Evolutionary conservation across 2,113 vertebrate genomes (phyloP), one percentile per base, ranked within the genome.

Genomic region (Heliornis fulica): DNA sequence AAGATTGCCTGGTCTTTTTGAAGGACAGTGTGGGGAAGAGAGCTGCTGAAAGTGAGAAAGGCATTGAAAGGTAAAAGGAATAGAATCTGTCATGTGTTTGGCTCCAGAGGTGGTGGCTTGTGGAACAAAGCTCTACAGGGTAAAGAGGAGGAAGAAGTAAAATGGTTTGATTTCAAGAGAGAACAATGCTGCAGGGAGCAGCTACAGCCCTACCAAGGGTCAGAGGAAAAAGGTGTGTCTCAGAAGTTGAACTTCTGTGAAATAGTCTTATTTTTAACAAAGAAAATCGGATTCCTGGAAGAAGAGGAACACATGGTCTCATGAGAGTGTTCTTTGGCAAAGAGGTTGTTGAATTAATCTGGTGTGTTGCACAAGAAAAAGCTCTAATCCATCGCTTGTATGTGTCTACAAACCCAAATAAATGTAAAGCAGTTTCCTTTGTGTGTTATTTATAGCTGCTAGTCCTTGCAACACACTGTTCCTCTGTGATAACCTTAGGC

Each of bases 401-500:
- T 41, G 38, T 50, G 50, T 83, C 36, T 54, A 92, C 71, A 77
- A 87, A 86, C 16, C 1, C 84, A 84, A 93, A 80, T 41, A 88
- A 83, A 97, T 86, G 76, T 86, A 94, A 94, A 95, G 11, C 79
- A 59, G 40, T 56, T 80, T 38, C 81, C 70, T 96, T 88, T 94
- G 54, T 93, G 78, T 57, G 83, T 69, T 96, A 86, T 94, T 96
- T 96, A 83, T 88, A 92, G 82, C 86, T 69, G 18, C 20, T 48
- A 43, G 68, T 77, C 54, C 20, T 93, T 43, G 36, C 60, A 89
- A 14, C 36, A 53, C 11, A 1, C 61, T 86, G 86, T 59, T 95
- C 32, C 59, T 95, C 64, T 40, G 45, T 46, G 92, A 83, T 93
- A 94, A 95, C 90, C 92, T 86, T 89, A 19, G 2, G 43, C 60